phyloP scores from a whole-genome alignment of 1,140 invertebrate species.

The Chionoecetes opilio region DNA sequence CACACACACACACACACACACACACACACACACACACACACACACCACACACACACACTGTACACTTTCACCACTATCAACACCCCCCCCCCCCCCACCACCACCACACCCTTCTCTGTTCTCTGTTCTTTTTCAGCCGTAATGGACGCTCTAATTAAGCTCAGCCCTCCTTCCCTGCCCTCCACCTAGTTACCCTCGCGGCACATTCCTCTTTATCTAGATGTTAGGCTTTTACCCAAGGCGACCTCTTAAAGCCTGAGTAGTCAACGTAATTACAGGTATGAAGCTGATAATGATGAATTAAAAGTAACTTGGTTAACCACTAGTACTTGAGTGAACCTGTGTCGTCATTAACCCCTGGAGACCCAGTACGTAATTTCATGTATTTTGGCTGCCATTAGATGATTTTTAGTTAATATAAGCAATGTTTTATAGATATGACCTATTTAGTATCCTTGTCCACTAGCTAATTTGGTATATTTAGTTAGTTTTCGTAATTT shows the following conservation, averaged over 20 bases:
- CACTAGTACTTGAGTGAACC: neutral
- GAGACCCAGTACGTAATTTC: too few species aligned
- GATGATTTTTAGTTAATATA: too few species aligned
- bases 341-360: neutral
- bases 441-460: too few species aligned
- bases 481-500: too few species aligned
- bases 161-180: neutral
- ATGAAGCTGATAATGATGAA: neutral
- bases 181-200: neutral
- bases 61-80: too few species aligned
- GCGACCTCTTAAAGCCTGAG: conserved; percentile 14
- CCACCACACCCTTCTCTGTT: neutral
- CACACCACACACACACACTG: neutral
- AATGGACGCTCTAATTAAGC: neutral
- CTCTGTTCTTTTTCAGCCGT: neutral
- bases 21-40: too few species aligned
- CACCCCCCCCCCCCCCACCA: neutral
- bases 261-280: neutral
- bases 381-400: too few species aligned
- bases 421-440: too few species aligned
- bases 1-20: too few species aligned
- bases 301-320: neutral
- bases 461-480: too few species aligned
- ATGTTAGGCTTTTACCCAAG: neutral
- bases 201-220: conserved; percentile 17